Evolutionary conservation across 1,140 invertebrate genomes (phyloP), one percentile per base, ranked within the genome.

Genomic region (Pectinophora gossypiella): DNA sequence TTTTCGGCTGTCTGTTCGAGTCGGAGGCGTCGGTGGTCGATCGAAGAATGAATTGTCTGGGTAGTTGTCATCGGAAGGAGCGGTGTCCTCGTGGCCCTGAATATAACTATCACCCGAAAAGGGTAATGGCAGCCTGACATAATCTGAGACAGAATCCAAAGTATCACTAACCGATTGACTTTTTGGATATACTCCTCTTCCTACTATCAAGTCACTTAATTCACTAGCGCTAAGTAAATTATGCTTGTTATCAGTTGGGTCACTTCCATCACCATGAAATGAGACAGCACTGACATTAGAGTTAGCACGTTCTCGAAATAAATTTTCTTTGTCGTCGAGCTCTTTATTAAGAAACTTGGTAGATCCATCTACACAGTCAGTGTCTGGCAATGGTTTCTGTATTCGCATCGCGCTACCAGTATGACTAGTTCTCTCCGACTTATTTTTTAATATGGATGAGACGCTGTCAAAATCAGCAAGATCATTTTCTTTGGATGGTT

Each of bases 121-220:
- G 1, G 92, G 91, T 7, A 93, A 90, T 7, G 95, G 94, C 68
- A 96, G 87, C 15, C 94, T 94, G 0, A 96, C 95, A 71, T 97
- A 97, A 74, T 97, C 95, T 12, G 94, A 95, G 63, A 96, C 95
- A 0, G 95, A 96, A 71, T 96, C 94, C 68, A 96, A 90, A 0
- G 94, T 95, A 40, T 92, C 92, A 63, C 94, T 95, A 18, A 96
- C 94, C 0, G 93, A 95, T 60, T 95, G 94, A 22, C 92, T 89
- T 32, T 91, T 93, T 3, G 95, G 95, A 86, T 95, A 95, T 10
- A 90, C 89, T 9, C 90, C 91, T 13, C 93, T 86, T 0, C 94
- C 94, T 1, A 95, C 94, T 47, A 96, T 96, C 18, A 96, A 73
- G 70, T 95, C 94, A 7, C 94, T 95, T 2, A 95, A 78, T 78